A percentile compares a stretch with the other conserved stretches of the same genome.
These are phyloP conservation scores for Vicugna pacos DNA, from an alignment of 2,113 vertebrate species.

Conservation along the genomic window DNA sequence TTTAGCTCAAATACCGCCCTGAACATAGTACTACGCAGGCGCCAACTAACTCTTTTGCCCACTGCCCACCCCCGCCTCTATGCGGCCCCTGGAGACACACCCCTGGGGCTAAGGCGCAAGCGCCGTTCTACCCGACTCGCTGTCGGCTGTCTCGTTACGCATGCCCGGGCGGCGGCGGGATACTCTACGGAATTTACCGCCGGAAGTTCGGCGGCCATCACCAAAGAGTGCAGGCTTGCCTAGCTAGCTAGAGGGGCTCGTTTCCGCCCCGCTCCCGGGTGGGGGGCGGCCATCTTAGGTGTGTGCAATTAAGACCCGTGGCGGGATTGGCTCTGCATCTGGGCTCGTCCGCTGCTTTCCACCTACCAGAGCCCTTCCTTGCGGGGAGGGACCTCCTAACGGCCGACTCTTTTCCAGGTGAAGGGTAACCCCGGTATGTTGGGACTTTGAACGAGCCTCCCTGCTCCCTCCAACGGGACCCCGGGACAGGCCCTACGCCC, in stretches of 20 bases:
- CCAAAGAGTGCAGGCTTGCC: constrained; percentile 64
- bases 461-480: neutral
- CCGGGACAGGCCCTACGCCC: neutral
- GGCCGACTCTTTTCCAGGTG: constrained; percentile 35
- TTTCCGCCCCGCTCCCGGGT: constrained; percentile 31
- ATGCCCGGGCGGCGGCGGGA: constrained; percentile 50
- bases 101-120: constrained; percentile 70
- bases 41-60: neutral
- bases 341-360: neutral
- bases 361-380: constrained; percentile 50
- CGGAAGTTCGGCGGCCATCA: constrained; percentile 71
- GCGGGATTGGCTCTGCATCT: constrained; percentile 49
- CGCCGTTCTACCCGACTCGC: neutral
- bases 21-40: constrained; percentile 69
- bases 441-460: neutral
- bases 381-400: constrained; percentile 21
- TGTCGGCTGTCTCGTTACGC: constrained; percentile 46
- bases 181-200: constrained; percentile 34
- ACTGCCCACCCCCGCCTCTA: neutral
- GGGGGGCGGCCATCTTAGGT: constrained; percentile 77
- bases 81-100: neutral
- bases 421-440: neutral
- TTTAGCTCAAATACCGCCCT: neutral
- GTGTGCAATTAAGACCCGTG: neutral
- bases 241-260: constrained; percentile 65